These are phyloP conservation scores for Sarcophaga variegata DNA, from an alignment of 2,888 invertebrate species.

Conservation along the genomic window DNA sequence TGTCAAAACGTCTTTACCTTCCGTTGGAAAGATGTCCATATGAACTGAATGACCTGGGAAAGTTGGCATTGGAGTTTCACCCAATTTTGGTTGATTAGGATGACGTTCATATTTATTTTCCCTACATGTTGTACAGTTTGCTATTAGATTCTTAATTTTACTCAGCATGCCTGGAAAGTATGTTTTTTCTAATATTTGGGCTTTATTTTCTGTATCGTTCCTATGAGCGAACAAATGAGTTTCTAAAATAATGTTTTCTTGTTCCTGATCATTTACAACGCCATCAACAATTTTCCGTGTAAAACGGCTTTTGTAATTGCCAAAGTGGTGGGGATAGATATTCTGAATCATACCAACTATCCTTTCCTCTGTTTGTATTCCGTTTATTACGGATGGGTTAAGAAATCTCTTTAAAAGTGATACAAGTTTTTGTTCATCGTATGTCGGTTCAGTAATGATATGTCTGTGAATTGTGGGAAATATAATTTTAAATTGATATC, in stretches of 20 bases:
- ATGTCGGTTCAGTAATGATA: too few species aligned
- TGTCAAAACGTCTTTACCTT: not conserved
- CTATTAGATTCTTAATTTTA: not conserved
- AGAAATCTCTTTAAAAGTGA: not conserved
- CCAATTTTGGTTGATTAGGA: not conserved
- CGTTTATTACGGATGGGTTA: slow-evolving; percentile 51
- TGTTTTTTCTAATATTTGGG: not conserved
- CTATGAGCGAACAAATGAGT: slow-evolving; percentile 36
- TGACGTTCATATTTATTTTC: slow-evolving; percentile 11
- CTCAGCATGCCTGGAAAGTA: too few species aligned
- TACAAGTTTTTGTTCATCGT: too few species aligned
- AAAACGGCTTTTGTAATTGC: slow-evolving; percentile 26
- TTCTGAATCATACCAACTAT: slow-evolving; percentile 22
- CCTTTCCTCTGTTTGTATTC: slow-evolving; percentile 22
- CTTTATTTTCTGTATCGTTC: slow-evolving; percentile 42
- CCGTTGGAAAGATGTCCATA: not conserved
- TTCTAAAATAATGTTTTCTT: slow-evolving; percentile 34
- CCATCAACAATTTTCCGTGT: slow-evolving; percentile 32
- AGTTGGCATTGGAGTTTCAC: not conserved
- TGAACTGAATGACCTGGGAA: not conserved
- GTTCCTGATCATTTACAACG: slow-evolving; percentile 35
- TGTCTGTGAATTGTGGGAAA: slow-evolving; percentile 7
- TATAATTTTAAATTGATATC: slow-evolving; percentile 30
- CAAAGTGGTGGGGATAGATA: not conserved
- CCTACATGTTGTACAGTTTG: not conserved